Evolutionary conservation across 2,888 invertebrate genomes (phyloP), one percentile per base, ranked within the genome.

Genomic region (Trissolcus brochymenae): DNA sequence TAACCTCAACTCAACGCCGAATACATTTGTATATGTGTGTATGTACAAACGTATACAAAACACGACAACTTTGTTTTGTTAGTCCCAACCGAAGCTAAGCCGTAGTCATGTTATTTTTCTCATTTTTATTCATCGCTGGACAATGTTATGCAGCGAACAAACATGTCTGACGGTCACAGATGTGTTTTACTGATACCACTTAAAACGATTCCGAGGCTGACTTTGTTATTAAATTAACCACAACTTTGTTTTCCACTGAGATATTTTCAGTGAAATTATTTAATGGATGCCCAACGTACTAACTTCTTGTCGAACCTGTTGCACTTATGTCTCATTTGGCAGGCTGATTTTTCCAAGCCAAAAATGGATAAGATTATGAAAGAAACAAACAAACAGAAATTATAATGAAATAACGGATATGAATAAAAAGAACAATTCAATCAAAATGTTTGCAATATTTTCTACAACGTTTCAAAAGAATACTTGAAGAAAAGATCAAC

Each of bases 1-100:
- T 81, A 84, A 84, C 81, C 81, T 82, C 79, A 81, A 76, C 80
- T 68, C 68, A 66, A 79, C 74, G 75, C 76, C 66, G 72, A 13
- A 17, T 35, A 50, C 35, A 50, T 6, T 19, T 73, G 35, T 41
- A 50, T 6, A 16, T 73, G 35, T 41, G 40, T 74, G 71, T 76
- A 19, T 64, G 55, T 56, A 49, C 54, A 67, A 59, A 57, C 60
- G 60, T 68, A 75, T 57, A 65, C 6, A 74, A 79, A 35, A 35
- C 72, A 71, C 67, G 56, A 61, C 25, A 68, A 54, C 73, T 79
- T 76, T 73, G 76, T 73, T 79, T 79, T 79, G 70, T 74, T 66
- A 70, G 70, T 59, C 55, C 51, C 68, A 29, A 43, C 62, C 14
- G 53, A 17, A 61, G 4, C 11, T 13, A 16, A 25, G 35, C 14